Evolutionary conservation across 2,113 vertebrate species (phyloP), one percentile per base, ranked within the genome.

Genomic region (Bombycilla garrulus): DNA sequence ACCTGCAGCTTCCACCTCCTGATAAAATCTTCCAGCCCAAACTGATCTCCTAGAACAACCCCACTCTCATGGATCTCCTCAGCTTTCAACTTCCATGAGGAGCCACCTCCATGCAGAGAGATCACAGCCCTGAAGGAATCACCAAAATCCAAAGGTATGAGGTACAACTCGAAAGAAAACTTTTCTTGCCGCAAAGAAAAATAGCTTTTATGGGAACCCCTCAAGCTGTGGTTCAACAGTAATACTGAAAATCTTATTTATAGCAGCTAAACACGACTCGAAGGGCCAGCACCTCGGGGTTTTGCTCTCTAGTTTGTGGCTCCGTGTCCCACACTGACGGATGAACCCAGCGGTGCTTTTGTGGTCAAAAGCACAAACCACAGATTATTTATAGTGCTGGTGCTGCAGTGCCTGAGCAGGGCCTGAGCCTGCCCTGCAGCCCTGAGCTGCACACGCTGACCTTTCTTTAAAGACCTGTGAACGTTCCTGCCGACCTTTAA

Each of bases 311-410:
- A 2, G 23, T 9, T 14, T 48, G 74, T 69, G 85, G 65, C 18
- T 47, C 25, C 3, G 5, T 15, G 51, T 73, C 79, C 67, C 61
- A 47, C 5, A 3, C 44, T 40, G 36, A 38, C 17, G 10, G 54
- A 60, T 4, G 48, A 92, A 67, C 26, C 38, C 76, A 28, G 21
- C 1, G 0, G 47, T 12, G 44, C 66, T 86, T 81, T 65, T 53
- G 61, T 20, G 40, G 89, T 36, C 69, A 66, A 31, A 72, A 81
- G 60, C 83, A 88, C 31, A 81, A 86, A 50, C 80, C 94, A 91
- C 60, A 0, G 73, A 24, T 47, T 81, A 92, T 72, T 93, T 86
- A 51, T 10, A 61, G 60, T 0, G 5, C 4, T 33, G 0, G 0
- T 10, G 31, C 29, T 51, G 87, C 38, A 3, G 3, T 1, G 33